Percentiles rank a stretch among this genome's conserved stretches.
Evolutionary conservation across 2,888 invertebrate species (phyloP).

Genomic region (Amphipyra tragopoginis): DNA sequence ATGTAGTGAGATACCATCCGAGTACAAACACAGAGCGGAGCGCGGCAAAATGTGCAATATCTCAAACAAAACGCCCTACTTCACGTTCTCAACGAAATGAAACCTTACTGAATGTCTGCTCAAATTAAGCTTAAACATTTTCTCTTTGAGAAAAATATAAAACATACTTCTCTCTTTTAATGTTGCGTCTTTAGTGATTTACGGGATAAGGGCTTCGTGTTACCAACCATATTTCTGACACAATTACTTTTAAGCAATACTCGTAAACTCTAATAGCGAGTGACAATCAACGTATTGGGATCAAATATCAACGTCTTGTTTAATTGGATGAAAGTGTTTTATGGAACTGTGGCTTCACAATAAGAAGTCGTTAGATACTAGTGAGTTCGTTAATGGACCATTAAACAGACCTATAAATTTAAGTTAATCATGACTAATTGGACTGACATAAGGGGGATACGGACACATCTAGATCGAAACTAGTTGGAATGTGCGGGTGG

Average conservation of each 20-base stretch:
- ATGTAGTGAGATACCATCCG: conserved; percentile 48
- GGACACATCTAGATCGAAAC: conserved; percentile 62
- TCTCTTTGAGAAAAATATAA: conserved; percentile 67
- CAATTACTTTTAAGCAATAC: conserved; percentile 55
- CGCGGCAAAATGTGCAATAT: conserved; percentile 71
- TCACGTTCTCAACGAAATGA: conserved; percentile 68
- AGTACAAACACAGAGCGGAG: conserved; percentile 57
- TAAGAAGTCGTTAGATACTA: conserved; percentile 81
- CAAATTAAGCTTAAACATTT: conserved; percentile 74
- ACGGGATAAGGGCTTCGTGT: conserved; percentile 57
- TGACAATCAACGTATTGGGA: conserved; percentile 65
- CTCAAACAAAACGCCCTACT: conserved; percentile 68
- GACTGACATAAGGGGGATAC: conserved; percentile 74
- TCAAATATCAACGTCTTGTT: conserved; percentile 75
- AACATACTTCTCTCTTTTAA: conserved; percentile 59
- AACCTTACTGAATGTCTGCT: conserved; percentile 68
- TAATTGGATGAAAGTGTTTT: conserved; percentile 85
- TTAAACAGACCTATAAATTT: conserved; percentile 87
- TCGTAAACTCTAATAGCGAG: conserved; percentile 60
- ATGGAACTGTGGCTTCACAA: conserved; percentile 79
- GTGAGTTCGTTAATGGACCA: conserved; percentile 84
- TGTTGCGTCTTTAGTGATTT: conserved; percentile 64
- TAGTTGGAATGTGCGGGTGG: conserved; percentile 76
- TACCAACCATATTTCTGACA: conserved; percentile 43
- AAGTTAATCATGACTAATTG: conserved; percentile 88